phyloP scores from a whole-genome alignment of 2,797 vertebrate species.

The Cetoscarus ocellatus region DNA sequence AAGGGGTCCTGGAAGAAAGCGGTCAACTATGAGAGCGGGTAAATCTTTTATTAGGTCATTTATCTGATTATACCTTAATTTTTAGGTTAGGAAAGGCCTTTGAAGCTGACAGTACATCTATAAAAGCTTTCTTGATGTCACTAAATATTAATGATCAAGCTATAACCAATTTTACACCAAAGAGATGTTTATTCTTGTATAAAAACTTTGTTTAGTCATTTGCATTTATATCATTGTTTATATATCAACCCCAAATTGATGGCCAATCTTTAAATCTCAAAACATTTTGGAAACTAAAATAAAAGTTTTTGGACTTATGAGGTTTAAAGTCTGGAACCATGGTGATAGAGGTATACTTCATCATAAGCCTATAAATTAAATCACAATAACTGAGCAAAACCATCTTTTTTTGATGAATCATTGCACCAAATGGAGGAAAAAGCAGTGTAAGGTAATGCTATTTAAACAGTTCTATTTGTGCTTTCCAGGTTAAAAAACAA shows the following conservation, averaged over 20 bases:
- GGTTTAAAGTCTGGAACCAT: not conserved
- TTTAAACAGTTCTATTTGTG: too few relatives aligned
- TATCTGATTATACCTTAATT: too few relatives aligned
- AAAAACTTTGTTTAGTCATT: too few relatives aligned
- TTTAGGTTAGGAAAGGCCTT: too few relatives aligned
- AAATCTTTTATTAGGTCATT: not conserved
- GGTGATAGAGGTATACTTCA: not conserved
- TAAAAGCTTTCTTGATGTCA: not conserved
- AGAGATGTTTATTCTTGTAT: not conserved
- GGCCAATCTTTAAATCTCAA: too few relatives aligned
- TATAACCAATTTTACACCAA: not conserved
- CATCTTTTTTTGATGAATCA: not conserved
- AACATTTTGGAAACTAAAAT: too few relatives aligned
- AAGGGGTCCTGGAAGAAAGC: constrained; percentile 24
- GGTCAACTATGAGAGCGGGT: constrained; percentile 1
- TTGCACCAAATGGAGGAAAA: too few relatives aligned
- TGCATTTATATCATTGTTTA: not conserved
- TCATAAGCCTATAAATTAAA: not conserved
- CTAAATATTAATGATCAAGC: not conserved
- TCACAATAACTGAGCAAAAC: not conserved
- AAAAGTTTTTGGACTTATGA: constrained; percentile 8
- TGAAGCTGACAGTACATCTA: not conserved
- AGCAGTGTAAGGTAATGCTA: too few relatives aligned
- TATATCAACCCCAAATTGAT: too few relatives aligned
- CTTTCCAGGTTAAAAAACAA: too few relatives aligned